A percentile compares a stretch with the other conserved stretches of the same genome.
Conservation (phyloP, 2,113 vertebrate genomes). For the Gobius niger region DNA sequence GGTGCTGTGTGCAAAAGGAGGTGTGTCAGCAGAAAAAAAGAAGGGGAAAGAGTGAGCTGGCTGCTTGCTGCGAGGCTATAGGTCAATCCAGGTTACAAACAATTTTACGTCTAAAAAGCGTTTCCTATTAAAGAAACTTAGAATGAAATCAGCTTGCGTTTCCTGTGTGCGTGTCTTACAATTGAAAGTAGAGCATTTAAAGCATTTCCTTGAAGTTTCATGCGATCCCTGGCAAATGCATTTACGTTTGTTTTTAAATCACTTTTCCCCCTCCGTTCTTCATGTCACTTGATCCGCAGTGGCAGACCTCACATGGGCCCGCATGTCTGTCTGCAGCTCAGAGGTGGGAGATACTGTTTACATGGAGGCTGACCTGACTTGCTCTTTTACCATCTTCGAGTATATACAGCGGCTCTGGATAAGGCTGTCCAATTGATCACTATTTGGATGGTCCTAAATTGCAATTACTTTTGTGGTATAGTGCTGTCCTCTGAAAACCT, state of each 20-base stretch:
- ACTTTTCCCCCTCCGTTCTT: constrained; percentile 22
- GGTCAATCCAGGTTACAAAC: not conserved
- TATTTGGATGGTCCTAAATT: too few relatives aligned
- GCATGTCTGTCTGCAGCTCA: constrained; percentile 31
- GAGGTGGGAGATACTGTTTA: constrained; percentile 28
- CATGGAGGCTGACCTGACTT: constrained; percentile 36
- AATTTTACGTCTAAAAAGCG: not conserved
- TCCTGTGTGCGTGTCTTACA: not conserved
- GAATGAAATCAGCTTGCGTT: not conserved
- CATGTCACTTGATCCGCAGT: constrained; percentile 22
- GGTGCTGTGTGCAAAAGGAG: constrained; percentile 69
- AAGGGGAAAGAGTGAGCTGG: constrained; percentile 41
- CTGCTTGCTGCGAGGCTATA: constrained; percentile 10
- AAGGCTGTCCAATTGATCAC: too few relatives aligned
- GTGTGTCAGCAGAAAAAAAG: constrained; percentile 55
- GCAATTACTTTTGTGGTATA: too few relatives aligned
- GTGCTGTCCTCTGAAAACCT: too few relatives aligned
- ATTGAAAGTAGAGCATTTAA: not conserved
- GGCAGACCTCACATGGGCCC: constrained; percentile 37
- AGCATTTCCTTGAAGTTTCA: constrained; percentile 5
- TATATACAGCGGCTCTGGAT: too few relatives aligned
- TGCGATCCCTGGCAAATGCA: constrained; percentile 38
- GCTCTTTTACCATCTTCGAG: constrained; percentile 1
- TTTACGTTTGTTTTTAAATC: constrained; percentile 55
- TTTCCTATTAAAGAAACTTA: too few relatives aligned